Base-by-base conservation (phyloP, 2,888 invertebrate genomes). In the Leptinotarsa rubiginosa region DNA sequence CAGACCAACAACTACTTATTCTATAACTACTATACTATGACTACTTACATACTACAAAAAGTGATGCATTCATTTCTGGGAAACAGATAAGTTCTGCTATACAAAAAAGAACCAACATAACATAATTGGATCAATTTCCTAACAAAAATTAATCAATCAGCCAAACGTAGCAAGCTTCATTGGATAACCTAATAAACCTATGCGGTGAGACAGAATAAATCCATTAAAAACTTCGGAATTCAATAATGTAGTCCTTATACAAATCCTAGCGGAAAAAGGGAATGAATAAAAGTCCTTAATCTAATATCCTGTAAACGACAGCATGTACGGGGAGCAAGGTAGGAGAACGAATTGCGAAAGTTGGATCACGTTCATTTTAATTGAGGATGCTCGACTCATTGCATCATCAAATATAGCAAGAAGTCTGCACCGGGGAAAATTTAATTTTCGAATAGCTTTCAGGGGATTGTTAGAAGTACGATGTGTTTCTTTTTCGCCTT, bases 351-450 rank as follows among this genome's bases (percentile, higher is more conserved):
- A 69, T 76, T 75, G 77, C 73, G 77, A 78, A 77, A 76, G 74
- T 79, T 74, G 73, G 72, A 79, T 80, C 78, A 79, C 78, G 79
- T 80, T 74, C 78, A 72, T 74, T 80, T 62, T 78, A 81, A 80
- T 80, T 80, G 80, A 80, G 79, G 78, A 79, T 78, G 78, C 79
- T 80, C 78, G 75, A 18, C 59, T 64, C 77, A 72, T 75, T 78
- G 77, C 79, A 74, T 77, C 79, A 77, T 81, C 79, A 78, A 80
- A 56, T 56, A 56, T 56, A 56, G 56, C 22, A 22, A 56, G 56
- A 25, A 56, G 56, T 56, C 56, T 56, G 25, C 56, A 22, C 56
- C 13, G 22, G 12, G 56, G 4, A 56, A 56, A 56, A 56, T 56
- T 56, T 4, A 22, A 56, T 56, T 56, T 56, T 56, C 56, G 10